These are phyloP conservation scores for Phytoseiulus persimilis DNA, from an alignment of 2,888 invertebrate species.

Conservation along the genomic window DNA sequence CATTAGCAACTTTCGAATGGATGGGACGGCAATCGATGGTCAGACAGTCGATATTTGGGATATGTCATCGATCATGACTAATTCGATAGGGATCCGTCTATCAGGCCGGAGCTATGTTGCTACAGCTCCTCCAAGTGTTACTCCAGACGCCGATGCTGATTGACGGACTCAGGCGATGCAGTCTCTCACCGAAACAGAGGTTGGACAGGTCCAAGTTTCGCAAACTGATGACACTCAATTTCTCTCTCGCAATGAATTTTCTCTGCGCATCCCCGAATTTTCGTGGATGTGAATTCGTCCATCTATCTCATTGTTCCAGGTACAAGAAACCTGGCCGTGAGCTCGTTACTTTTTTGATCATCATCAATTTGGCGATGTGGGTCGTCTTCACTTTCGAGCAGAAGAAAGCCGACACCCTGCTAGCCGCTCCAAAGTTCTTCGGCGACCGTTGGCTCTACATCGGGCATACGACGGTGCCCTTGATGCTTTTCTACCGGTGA, in stretches of 20 bases:
- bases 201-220: conserved; percentile 46
- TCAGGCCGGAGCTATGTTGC: conserved; percentile 37
- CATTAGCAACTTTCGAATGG: not conserved
- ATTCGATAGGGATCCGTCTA: not conserved
- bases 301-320: not conserved
- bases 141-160: conserved; percentile 66
- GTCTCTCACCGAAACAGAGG: conserved; percentile 59
- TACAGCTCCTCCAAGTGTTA: conserved; percentile 59
- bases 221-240: not conserved
- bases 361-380: conserved; percentile 69
- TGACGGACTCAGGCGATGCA: conserved; percentile 65
- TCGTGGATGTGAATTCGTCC: too few relatives aligned
- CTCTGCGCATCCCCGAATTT: not conserved
- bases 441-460: conserved; percentile 65
- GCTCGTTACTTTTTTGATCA: conserved; percentile 65
- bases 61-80: not conserved
- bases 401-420: conserved; percentile 55
- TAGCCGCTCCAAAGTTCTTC: conserved; percentile 60
- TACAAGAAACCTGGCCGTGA: conserved; percentile 65
- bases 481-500: conserved; percentile 68
- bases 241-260: not conserved
- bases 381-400: conserved; percentile 64
- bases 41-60: too few relatives aligned
- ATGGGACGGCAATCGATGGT: not conserved
- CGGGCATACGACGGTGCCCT: conserved; percentile 63